These are phyloP conservation scores for Sitodiplosis mosellana DNA, from an alignment of 1,140 invertebrate genomes.

Conservation along the genomic window DNA sequence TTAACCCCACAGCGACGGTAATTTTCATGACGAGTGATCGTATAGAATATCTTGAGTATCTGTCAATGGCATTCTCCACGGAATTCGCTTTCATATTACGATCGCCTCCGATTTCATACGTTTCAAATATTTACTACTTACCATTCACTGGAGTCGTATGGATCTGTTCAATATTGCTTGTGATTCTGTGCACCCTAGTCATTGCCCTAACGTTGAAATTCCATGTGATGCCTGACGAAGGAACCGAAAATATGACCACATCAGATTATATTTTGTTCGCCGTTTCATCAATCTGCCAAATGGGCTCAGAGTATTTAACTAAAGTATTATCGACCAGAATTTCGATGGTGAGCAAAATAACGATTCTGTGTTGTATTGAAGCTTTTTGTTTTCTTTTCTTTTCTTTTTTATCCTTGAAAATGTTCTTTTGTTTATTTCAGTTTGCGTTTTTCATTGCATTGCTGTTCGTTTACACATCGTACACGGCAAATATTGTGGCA, in stretches of 20 bases:
- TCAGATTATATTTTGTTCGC: conserved; percentile 3
- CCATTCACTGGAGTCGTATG: neutral
- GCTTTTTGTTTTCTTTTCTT: too few relatives aligned
- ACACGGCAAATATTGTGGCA: conserved; percentile 29
- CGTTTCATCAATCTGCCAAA: conserved; percentile 5
- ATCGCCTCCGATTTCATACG: too few relatives aligned
- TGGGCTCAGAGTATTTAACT: conserved; percentile 1
- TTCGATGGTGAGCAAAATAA: conserved; percentile 5
- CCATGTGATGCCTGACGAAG: neutral
- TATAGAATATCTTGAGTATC: neutral
- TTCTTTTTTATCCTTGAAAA: too few relatives aligned
- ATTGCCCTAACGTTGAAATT: neutral
- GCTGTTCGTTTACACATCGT: conserved; percentile 23
- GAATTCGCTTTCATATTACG: conserved; percentile 3
- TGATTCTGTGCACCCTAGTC: conserved; percentile 1
- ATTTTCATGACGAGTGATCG: conserved; percentile 2
- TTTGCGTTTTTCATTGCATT: conserved; percentile 3
- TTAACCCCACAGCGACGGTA: conserved; percentile 4
- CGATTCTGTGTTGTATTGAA: too few relatives aligned
- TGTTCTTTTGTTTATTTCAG: neutral
- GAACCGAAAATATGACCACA: neutral
- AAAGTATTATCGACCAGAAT: conserved; percentile 11
- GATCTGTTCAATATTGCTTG: neutral
- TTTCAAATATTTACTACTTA: too few relatives aligned
- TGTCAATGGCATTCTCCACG: conserved; percentile 2